These are phyloP conservation scores for Nannospalax galili DNA, from an alignment of 2,113 vertebrate species.

Conservation along the genomic window DNA sequence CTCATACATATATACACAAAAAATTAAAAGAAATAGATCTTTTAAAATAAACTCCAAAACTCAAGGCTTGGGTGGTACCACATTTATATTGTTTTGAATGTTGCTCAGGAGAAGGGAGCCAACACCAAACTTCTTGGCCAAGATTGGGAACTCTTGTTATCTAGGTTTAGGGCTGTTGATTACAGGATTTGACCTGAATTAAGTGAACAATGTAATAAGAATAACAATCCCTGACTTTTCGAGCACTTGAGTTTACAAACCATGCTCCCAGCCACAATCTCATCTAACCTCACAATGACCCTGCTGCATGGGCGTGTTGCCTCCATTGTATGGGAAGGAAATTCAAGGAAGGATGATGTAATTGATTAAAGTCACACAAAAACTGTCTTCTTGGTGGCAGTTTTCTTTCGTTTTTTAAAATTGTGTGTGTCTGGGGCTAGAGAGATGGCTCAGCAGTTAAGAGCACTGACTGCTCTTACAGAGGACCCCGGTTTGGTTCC, in stretches of 20 bases:
- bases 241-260: not conserved
- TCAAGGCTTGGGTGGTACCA: not conserved
- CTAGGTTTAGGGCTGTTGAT: conserved; percentile 51
- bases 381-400: not conserved
- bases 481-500: no score
- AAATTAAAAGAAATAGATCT: not conserved
- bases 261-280: conserved; percentile 39
- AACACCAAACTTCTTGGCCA: conserved; percentile 44
- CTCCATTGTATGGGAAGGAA: conserved; percentile 48
- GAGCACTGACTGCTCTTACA: no score
- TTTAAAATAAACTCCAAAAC: not conserved
- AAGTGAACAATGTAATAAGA: conserved; percentile 70
- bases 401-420: no score
- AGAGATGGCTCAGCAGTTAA: no score
- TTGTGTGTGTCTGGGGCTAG: no score
- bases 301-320: not conserved
- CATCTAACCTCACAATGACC: conserved; percentile 43
- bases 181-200: conserved; percentile 75
- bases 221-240: conserved; percentile 67
- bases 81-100: not conserved
- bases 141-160: conserved; percentile 41
- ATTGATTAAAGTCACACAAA: conserved; percentile 23
- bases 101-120: not conserved
- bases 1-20: not conserved
- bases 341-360: conserved; percentile 24